Evolutionary conservation across 2,113 vertebrate genomes (phyloP).

Genomic region (Chloebia gouldiae): DNA sequence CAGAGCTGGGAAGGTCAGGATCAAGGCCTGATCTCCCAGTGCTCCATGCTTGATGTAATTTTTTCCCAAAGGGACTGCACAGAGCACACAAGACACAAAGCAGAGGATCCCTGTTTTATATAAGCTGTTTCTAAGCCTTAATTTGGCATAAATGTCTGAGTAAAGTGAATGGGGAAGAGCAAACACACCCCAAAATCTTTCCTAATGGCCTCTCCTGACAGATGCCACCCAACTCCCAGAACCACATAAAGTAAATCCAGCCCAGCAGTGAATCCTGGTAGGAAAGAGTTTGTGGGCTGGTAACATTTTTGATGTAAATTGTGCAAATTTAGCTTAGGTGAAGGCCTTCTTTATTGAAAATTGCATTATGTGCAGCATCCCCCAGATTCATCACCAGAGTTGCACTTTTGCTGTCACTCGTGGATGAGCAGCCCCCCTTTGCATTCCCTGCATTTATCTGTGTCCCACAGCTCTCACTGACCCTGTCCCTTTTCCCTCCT

Average conservation of each 20-base stretch:
- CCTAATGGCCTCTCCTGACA: neutral
- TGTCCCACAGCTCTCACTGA: neutral
- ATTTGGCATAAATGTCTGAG: neutral
- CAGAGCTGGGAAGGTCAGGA: neutral
- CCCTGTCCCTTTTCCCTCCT: neutral
- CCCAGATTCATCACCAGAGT: neutral
- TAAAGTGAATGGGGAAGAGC: neutral
- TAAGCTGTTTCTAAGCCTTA: neutral
- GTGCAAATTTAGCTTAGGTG: neutral
- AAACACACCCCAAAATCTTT: neutral
- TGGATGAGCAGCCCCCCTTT: neutral
- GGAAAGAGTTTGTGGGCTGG: neutral
- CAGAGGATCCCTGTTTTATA: neutral
- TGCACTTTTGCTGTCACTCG: neutral
- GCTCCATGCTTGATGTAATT: accelerated
- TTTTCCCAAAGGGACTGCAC: neutral
- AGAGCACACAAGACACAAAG: neutral
- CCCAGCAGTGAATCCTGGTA: neutral
- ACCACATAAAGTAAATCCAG: neutral
- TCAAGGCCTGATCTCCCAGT: neutral
- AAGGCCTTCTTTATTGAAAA: neutral
- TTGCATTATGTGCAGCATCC: neutral
- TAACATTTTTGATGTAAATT: neutral
- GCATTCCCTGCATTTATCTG: neutral
- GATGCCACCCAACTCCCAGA: neutral